Conservation (phyloP, 2,797 vertebrate species). For the Arnoldichthys spilopterus region DNA sequence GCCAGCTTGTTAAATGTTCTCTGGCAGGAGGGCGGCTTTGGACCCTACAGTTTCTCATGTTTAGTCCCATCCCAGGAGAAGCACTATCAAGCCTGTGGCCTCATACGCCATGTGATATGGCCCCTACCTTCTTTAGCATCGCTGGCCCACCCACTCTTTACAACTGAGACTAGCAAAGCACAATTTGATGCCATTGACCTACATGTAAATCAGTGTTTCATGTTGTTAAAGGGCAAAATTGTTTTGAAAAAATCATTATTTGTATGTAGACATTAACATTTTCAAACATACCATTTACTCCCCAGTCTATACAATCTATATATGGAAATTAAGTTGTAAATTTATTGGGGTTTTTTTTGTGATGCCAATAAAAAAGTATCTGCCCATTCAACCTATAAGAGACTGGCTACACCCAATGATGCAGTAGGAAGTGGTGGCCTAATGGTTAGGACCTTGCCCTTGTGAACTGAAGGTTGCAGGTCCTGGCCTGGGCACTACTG, state of each 20-base stretch:
- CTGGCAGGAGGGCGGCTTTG: slow-evolving; percentile 77
- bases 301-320: neutral
- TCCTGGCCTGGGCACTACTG: too few species aligned
- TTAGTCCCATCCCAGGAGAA: slow-evolving; percentile 51
- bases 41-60: slow-evolving; percentile 64
- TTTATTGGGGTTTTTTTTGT: neutral
- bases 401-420: too few species aligned
- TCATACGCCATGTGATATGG: slow-evolving; percentile 26
- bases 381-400: too few species aligned
- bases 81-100: slow-evolving; percentile 35
- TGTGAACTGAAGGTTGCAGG: too few species aligned
- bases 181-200: neutral
- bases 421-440: too few species aligned
- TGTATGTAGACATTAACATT: neutral
- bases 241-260: neutral
- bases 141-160: slow-evolving; percentile 23
- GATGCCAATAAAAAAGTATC: neutral
- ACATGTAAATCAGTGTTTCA: neutral
- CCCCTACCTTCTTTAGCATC: slow-evolving; percentile 42
- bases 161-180: neutral
- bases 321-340: neutral
- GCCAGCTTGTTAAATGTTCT: slow-evolving; percentile 85
- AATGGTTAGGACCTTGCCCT: too few species aligned
- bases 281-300: neutral
- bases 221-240: neutral